A percentile compares a stretch with the other conserved stretches of the same genome.
Evolutionary conservation across 2,888 invertebrate genomes (phyloP).

Genomic region (Heteropelma amictum): DNA sequence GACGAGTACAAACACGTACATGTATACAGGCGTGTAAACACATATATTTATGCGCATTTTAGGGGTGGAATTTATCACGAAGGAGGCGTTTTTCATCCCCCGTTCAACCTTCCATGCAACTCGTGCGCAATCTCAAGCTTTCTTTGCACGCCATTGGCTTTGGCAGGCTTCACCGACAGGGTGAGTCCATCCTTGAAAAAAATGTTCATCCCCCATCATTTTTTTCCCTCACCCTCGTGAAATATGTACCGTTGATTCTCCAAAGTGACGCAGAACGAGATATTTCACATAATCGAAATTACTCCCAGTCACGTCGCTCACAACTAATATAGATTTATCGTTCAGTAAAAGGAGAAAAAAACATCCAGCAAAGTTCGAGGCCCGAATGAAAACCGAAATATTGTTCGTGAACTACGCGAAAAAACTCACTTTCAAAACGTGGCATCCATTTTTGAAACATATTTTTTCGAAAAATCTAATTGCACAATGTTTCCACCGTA

Average conservation of each 20-base stretch:
- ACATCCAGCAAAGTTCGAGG: constrained; percentile 44
- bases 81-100: constrained; percentile 43
- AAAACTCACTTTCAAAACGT: no score
- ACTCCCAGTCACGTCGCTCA: constrained; percentile 58
- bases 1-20: no score
- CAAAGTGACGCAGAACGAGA: constrained; percentile 8
- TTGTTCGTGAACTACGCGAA: no score
- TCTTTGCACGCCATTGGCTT: constrained; percentile 47
- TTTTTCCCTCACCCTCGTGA: background rate
- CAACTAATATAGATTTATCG: constrained; percentile 59
- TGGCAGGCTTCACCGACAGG: background rate
- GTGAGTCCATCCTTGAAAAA: background rate
- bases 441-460: background rate
- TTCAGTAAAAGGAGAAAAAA: background rate
- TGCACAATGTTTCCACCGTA: no score
- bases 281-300: constrained; percentile 30
- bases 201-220: background rate
- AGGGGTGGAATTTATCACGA: background rate
- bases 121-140: constrained; percentile 23
- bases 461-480: no score
- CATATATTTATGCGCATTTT: no score
- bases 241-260: constrained; percentile 17
- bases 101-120: background rate
- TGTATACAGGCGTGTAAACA: no score
- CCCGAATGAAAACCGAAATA: constrained; percentile 57